Evolutionary conservation across 1,140 invertebrate genomes (phyloP).

Genomic region (Drosophila pachea): DNA sequence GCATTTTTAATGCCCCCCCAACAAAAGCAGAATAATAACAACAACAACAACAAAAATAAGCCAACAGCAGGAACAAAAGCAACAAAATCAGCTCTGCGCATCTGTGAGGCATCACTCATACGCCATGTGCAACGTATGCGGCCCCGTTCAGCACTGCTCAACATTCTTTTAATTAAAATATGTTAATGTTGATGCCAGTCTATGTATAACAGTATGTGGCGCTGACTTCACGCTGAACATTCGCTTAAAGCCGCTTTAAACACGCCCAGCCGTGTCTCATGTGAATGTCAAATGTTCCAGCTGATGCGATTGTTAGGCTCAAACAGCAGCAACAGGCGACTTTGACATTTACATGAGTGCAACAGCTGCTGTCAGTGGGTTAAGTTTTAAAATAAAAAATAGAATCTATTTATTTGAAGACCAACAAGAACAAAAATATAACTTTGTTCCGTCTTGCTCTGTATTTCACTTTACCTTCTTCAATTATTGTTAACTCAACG

Average conservation of each 20-base stretch:
- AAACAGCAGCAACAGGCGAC: conserved; percentile 4
- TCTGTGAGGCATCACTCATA: conserved; percentile 58
- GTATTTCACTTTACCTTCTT: background rate
- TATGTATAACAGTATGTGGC: background rate
- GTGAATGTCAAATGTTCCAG: background rate
- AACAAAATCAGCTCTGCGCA: background rate
- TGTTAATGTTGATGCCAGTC: conserved; percentile 52
- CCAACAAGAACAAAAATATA: background rate
- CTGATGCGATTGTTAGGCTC: conserved; percentile 6
- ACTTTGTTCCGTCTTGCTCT: background rate
- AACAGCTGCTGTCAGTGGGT: background rate
- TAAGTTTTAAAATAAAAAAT: background rate
- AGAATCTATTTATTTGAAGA: no score
- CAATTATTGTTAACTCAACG: background rate
- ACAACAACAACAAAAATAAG: background rate
- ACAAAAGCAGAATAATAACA: conserved; percentile 20
- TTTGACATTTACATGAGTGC: background rate
- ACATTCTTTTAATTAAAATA: conserved; percentile 71
- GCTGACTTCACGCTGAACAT: conserved; percentile 13
- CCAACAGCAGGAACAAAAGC: background rate
- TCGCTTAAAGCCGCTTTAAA: conserved; percentile 31
- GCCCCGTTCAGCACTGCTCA: conserved; percentile 7
- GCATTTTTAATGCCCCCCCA: background rate
- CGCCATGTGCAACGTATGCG: conserved; percentile 53
- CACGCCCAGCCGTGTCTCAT: conserved; percentile 8